Conservation (phyloP, 2,888 invertebrate species). For the Frankliniella intonsa region DNA sequence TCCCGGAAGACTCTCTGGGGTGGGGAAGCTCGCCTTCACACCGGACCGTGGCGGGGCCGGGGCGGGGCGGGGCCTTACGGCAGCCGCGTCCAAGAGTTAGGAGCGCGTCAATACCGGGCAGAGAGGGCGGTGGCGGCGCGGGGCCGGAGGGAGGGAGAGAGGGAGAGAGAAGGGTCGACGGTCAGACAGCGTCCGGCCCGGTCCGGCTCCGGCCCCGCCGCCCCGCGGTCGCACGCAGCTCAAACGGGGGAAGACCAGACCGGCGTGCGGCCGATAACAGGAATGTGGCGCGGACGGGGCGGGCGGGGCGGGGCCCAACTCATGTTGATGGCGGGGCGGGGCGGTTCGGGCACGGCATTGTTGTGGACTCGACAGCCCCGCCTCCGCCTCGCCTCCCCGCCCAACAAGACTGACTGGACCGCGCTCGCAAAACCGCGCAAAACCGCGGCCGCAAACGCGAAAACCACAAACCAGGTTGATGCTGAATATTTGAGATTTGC, state of each 20-base stretch:
- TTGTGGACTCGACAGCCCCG: conserved; percentile 18
- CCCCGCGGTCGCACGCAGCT: too few species aligned
- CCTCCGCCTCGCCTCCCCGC: neutral
- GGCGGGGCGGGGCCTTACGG: conserved; percentile 43
- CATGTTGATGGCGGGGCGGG: neutral
- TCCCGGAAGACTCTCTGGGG: too few species aligned
- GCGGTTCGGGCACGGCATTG: neutral
- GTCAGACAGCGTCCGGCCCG: neutral
- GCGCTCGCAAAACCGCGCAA: neutral
- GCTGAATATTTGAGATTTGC: neutral
- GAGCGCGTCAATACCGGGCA: conserved; percentile 30
- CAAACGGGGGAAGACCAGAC: too few species aligned
- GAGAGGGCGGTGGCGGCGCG: neutral
- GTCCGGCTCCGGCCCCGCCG: too few species aligned
- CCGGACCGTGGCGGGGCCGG: neutral
- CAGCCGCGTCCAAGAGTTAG: conserved; percentile 51
- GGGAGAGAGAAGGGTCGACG: neutral
- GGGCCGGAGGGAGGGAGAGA: neutral
- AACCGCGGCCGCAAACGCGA: neutral
- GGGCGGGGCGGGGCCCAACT: neutral
- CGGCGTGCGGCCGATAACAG: neutral
- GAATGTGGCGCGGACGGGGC: neutral
- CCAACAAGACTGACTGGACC: neutral
- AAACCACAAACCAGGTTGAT: neutral
- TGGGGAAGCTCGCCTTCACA: too few species aligned